Conservation (phyloP, 2,113 vertebrate species). For the Gallinago jamesoni region DNA sequence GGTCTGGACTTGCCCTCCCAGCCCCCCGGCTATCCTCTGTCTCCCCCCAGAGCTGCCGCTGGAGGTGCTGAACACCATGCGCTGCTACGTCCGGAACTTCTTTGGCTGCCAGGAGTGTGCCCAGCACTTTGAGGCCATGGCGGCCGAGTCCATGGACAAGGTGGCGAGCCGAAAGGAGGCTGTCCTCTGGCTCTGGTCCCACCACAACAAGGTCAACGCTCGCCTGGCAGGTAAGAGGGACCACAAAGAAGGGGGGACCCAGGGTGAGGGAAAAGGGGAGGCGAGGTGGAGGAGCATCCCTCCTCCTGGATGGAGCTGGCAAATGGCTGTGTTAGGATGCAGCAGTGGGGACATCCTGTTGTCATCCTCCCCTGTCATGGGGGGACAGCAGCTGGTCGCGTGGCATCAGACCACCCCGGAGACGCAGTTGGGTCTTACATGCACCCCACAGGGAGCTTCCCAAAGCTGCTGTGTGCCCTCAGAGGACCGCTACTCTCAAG, state of each 20-base stretch:
- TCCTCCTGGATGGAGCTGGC: not conserved
- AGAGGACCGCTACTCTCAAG: not conserved
- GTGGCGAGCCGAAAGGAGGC: constrained; percentile 64
- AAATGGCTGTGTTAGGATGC: not conserved
- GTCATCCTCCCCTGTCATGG: not conserved
- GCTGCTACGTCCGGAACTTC: constrained; percentile 82
- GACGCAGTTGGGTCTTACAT: not conserved
- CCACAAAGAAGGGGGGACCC: fast-evolving
- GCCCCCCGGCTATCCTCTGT: not conserved
- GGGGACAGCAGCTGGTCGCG: not conserved
- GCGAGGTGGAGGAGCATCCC: not conserved
- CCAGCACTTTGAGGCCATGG: constrained; percentile 89
- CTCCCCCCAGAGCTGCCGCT: constrained; percentile 62
- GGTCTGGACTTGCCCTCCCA: fast-evolving
- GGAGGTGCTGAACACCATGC: constrained; percentile 85
- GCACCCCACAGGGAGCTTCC: not conserved
- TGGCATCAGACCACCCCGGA: not conserved
- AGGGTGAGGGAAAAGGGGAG: not conserved
- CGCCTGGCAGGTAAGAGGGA: constrained; percentile 83
- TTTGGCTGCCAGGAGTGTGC: constrained; percentile 89
- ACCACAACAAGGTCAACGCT: constrained; percentile 90
- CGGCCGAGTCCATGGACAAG: constrained; percentile 68
- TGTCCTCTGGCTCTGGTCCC: constrained; percentile 88
- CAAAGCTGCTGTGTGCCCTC: not conserved
- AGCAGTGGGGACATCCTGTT: fast-evolving